Evolutionary conservation across 2,888 invertebrate genomes (phyloP), one percentile per base, ranked within the genome.

Genomic region (Chloromyia formosa): DNA sequence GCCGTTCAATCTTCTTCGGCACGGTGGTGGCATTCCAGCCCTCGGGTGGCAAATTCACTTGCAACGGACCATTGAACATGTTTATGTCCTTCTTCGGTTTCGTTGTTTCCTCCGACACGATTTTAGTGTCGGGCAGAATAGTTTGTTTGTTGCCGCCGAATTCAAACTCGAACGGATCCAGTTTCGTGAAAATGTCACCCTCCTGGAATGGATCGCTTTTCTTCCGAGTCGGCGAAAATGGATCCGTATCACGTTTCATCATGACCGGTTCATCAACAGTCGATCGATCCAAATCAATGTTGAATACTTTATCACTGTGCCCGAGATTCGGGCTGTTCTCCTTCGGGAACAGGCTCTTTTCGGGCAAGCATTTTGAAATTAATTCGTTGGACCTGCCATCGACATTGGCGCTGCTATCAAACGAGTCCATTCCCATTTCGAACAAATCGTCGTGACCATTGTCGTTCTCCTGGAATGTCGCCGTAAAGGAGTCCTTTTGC

Each of bases 11-110:
- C 58, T 74, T 79, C 78, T 58, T 40, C 35, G 80, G 77, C 54
- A 64, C 49, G 14, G 60, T 42, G 14, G 74, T 42, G n/a, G 87
- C 85, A 14, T n/a, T 54, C 81, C 79, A 79, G 58, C 86, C 85
- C 79, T 92, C 92, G 10, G 90, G 91, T 56, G 91, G 91, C 80
- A 92, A 83, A 75, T 89, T 88, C 61, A 92, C 92, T 79, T 92
- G 91, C 76, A 92, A 86, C 53, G 91, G 90, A 1, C 91, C 91
- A 82, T 91, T 89, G 80, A 89, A 89, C 74, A 88, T 87, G 75
- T 83, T 87, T 18, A 79, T 77, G 78, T 77, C 72, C 45, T 84
- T 85, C 78, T 81, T 81, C 75, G 78, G 80, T 74, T 81, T 78
- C 78, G 81, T 83, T 75, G 80, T 80, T 81, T 84, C 85, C 73